Evolutionary conservation across 2,888 invertebrate species (phyloP).

Genomic region (Strigamia maritima): DNA sequence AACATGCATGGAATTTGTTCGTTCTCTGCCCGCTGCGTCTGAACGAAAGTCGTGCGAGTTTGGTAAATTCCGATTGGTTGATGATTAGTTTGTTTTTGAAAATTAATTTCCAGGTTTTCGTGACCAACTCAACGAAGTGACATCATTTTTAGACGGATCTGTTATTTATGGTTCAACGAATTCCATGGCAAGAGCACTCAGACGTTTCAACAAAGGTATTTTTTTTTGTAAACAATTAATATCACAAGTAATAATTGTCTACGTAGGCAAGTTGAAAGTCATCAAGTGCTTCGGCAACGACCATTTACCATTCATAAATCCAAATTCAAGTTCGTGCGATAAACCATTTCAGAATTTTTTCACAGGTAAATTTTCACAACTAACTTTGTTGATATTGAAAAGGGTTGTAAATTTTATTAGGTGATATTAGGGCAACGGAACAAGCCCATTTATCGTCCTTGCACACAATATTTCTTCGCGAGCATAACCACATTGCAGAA

Average conservation of each 20-base stretch:
- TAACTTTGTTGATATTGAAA: background rate
- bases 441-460: slow-evolving; percentile 40
- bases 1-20: slow-evolving; percentile 52
- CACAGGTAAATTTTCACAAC: slow-evolving; percentile 31
- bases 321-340: slow-evolving; percentile 1
- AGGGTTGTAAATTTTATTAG: background rate
- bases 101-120: slow-evolving; percentile 38
- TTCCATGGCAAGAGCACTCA: slow-evolving; percentile 36
- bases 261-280: slow-evolving; percentile 12
- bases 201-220: slow-evolving; percentile 57
- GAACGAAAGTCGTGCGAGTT: slow-evolving; percentile 37
- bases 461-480: slow-evolving; percentile 38
- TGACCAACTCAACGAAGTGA: slow-evolving; percentile 42
- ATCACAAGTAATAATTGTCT: background rate
- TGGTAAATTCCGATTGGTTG: background rate
- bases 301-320: slow-evolving; percentile 35
- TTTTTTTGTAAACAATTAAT: background rate
- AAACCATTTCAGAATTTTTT: slow-evolving; percentile 28
- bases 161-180: slow-evolving; percentile 42
- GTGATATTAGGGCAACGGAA: slow-evolving; percentile 41
- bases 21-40: slow-evolving; percentile 50
- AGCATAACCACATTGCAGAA: slow-evolving; percentile 38
- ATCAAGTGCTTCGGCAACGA: slow-evolving; percentile 37
- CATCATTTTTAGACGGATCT: slow-evolving; percentile 42
- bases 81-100: background rate